Percentiles rank a stretch among this genome's conserved stretches.
Evolutionary conservation across 2,113 vertebrate species (phyloP).

Genomic region (Delphinus delphis): DNA sequence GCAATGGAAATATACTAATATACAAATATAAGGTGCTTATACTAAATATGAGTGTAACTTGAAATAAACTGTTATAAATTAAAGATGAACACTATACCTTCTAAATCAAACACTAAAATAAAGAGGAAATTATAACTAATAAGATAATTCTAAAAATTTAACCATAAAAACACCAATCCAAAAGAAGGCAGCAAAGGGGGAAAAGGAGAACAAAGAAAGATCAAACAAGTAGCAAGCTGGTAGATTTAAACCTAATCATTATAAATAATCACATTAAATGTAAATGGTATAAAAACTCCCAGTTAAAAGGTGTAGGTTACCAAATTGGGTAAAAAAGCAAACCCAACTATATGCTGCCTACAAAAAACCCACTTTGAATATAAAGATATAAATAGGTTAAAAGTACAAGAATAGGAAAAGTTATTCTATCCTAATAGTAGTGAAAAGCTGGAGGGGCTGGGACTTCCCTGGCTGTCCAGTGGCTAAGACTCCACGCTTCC

Average conservation of each 20-base stretch:
- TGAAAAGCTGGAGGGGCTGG: not conserved
- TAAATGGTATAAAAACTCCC: not conserved
- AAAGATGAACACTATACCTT: not conserved
- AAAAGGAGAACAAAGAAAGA: not conserved
- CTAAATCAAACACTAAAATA: not conserved
- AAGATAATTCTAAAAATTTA: not conserved
- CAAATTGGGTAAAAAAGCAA: not conserved
- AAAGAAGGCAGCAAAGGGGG: not conserved
- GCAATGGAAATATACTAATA: not conserved
- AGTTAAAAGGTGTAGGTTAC: not conserved
- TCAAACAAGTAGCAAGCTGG: not conserved
- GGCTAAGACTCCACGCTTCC: too few relatives aligned
- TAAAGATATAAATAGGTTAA: not conserved
- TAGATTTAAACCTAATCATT: not conserved
- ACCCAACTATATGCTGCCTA: not conserved
- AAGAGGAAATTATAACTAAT: not conserved
- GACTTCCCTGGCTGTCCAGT: too few relatives aligned
- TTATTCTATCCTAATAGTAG: not conserved
- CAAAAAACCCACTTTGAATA: not conserved
- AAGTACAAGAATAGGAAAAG: not conserved
- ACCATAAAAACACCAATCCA: not conserved
- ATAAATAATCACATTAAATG: not conserved
- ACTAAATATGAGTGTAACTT: not conserved
- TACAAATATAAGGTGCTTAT: not conserved
- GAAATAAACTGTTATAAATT: not conserved